These are phyloP conservation scores for Amblyjoppa fuscipennis DNA, from an alignment of 2,888 invertebrate species.

Conservation along the genomic window DNA sequence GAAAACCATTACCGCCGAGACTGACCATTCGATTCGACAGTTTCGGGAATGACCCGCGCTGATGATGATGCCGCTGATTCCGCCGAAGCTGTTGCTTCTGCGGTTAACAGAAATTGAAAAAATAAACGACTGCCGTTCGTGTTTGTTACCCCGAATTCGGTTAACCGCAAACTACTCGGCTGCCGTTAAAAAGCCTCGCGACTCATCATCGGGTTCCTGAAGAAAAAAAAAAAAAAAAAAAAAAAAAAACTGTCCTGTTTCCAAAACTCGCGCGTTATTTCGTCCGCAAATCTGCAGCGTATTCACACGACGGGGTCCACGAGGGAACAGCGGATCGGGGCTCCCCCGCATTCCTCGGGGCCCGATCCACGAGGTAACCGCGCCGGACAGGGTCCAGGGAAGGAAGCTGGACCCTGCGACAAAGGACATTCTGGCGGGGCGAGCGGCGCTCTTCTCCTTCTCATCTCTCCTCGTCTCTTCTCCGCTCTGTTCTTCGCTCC, in stretches of 20 bases:
- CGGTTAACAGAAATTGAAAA: constrained; percentile 39
- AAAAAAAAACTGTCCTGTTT: constrained; percentile 20
- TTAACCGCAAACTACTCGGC: constrained; percentile 49
- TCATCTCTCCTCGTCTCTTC: constrained; percentile 38
- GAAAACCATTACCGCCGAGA: constrained; percentile 79
- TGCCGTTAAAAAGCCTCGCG: constrained; percentile 7
- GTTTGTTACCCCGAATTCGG: constrained; percentile 27
- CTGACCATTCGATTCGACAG: constrained; percentile 78
- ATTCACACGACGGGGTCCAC: constrained; percentile 30
- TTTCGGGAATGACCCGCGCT: constrained; percentile 66
- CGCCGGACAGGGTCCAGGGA: constrained; percentile 49
- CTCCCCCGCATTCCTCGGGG: constrained; percentile 71
- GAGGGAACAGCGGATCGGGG: constrained; percentile 54
- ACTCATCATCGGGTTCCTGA: constrained; percentile 40
- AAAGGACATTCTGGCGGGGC: constrained; percentile 83
- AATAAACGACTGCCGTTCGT: constrained; percentile 11
- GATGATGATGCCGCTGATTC: constrained; percentile 57
- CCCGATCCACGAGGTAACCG: constrained; percentile 69
- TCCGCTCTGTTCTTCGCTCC: constrained; percentile 48
- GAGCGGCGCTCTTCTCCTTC: constrained; percentile 58
- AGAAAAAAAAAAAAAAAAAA: constrained; percentile 10
- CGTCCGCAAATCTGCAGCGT: constrained; percentile 49
- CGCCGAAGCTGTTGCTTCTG: constrained; percentile 39
- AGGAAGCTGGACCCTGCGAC: constrained; percentile 76
- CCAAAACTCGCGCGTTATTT: constrained; percentile 38